These are phyloP conservation scores for fruit fly (Drosophila melanogaster) DNA, from an alignment of 1,140 invertebrate genomes.

Conservation along the genomic window DNA sequence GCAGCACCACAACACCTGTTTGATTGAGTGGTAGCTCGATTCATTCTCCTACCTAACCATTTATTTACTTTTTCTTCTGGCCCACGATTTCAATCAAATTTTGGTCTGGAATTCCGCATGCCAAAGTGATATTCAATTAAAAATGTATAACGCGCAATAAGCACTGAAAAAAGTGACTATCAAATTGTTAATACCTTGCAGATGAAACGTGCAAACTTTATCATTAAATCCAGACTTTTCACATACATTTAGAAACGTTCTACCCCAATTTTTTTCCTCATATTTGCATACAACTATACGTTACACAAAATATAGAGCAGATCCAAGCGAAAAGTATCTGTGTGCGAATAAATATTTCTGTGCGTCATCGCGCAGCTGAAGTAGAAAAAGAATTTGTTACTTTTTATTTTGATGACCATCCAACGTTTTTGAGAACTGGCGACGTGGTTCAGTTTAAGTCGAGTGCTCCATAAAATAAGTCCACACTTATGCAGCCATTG, in stretches of 20 bases:
- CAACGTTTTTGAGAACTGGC: not conserved
- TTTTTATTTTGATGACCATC: constrained; percentile 20
- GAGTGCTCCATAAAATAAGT: constrained; percentile 57
- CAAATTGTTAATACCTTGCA: constrained; percentile 7
- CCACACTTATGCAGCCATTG: constrained; percentile 46
- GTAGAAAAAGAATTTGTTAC: constrained; percentile 19
- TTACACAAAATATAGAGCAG: constrained; percentile 22
- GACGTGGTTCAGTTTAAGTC: constrained; percentile 36
- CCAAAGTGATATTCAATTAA: constrained; percentile 44
- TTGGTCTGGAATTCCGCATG: constrained; percentile 27
- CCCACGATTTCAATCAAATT: constrained; percentile 39
- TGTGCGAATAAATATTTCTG: constrained; percentile 31
- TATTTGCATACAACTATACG: constrained; percentile 44
- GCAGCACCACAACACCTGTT: constrained; percentile 24
- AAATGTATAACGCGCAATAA: constrained; percentile 44
- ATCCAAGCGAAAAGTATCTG: constrained; percentile 6
- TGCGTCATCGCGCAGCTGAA: constrained; percentile 36
- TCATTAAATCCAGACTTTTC: too few relatives aligned
- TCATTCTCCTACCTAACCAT: not conserved
- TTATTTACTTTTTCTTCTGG: constrained; percentile 20
- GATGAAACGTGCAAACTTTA: not conserved
- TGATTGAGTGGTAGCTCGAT: constrained; percentile 1
- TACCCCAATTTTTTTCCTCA: not conserved
- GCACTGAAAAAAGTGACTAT: not conserved
- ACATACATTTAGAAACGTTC: not conserved